These are phyloP conservation scores for Peromyscus eremicus DNA, from an alignment of 2,797 vertebrate genomes.

Conservation along the genomic window DNA sequence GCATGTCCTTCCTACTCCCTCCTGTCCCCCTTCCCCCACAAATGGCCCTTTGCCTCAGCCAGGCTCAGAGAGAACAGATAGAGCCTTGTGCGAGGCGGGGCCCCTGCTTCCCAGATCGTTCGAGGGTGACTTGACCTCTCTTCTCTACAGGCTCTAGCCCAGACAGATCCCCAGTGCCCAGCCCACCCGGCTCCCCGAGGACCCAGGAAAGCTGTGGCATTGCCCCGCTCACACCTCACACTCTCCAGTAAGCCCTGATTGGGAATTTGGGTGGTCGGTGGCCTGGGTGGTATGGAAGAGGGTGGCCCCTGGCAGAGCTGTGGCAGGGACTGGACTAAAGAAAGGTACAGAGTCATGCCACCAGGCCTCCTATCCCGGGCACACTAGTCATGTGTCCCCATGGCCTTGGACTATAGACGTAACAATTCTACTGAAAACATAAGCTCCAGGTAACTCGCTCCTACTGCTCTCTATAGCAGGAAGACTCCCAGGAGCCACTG, in stretches of 20 bases:
- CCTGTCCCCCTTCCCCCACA: background rate
- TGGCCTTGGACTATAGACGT: background rate
- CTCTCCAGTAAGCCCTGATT: constrained; percentile 90
- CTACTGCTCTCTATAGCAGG: background rate
- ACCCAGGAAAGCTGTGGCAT: constrained; percentile 93
- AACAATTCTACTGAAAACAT: background rate
- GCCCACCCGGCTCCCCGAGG: constrained; percentile 89
- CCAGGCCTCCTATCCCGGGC: background rate
- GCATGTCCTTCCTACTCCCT: background rate
- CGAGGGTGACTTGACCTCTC: background rate
- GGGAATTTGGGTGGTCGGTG: background rate
- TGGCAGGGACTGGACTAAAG: background rate
- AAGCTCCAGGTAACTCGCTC: background rate
- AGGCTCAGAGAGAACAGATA: background rate
- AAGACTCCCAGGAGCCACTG: background rate
- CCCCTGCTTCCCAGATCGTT: background rate
- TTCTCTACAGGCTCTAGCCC: constrained; percentile 86
- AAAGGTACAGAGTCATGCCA: background rate
- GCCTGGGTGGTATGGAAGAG: background rate
- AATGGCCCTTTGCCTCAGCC: background rate
- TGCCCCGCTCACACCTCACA: constrained; percentile 95
- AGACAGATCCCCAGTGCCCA: constrained; percentile 86
- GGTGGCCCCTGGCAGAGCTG: background rate
- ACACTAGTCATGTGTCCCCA: background rate
- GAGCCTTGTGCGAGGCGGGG: background rate